phyloP scores from a whole-genome alignment of 2,888 invertebrate genomes.

The Strigamia crassipes region DNA sequence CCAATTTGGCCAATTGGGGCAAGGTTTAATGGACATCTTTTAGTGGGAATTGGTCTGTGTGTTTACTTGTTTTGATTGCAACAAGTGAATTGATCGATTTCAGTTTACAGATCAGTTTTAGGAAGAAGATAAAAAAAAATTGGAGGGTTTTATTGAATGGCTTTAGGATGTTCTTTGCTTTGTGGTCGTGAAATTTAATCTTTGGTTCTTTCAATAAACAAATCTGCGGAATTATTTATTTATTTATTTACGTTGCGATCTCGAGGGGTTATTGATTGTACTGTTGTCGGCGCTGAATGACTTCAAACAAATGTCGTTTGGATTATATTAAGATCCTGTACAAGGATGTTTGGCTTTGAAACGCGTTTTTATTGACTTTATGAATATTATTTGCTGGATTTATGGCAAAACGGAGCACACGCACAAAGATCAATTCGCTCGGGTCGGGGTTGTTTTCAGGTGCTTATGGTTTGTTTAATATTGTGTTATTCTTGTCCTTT shows the following conservation, averaged over 20 bases:
- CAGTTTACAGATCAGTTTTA: too few relatives aligned
- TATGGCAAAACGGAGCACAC: too few relatives aligned
- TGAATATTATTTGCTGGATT: not conserved
- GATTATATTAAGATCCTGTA: not conserved
- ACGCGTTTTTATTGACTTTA: not conserved
- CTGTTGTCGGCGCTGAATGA: not conserved
- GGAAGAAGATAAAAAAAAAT: too few relatives aligned
- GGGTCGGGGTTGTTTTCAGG: too few relatives aligned
- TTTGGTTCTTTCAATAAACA: not conserved
- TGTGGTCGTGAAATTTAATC: not conserved
- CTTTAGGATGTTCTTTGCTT: not conserved
- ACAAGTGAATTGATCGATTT: not conserved
- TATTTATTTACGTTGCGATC: not conserved
- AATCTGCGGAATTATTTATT: not conserved
- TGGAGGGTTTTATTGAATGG: not conserved
- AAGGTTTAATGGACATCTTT: not conserved
- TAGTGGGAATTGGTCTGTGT: not conserved
- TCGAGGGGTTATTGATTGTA: not conserved
- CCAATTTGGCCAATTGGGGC: not conserved
- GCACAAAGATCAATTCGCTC: not conserved
- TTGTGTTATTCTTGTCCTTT: not conserved
- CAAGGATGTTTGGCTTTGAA: not conserved
- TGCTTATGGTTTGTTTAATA: too few relatives aligned
- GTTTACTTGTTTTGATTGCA: not conserved
- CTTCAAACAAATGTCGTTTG: slow-evolving; percentile 16